Conservation (phyloP, 2,888 invertebrate species). For the Cephus pygmeus region DNA sequence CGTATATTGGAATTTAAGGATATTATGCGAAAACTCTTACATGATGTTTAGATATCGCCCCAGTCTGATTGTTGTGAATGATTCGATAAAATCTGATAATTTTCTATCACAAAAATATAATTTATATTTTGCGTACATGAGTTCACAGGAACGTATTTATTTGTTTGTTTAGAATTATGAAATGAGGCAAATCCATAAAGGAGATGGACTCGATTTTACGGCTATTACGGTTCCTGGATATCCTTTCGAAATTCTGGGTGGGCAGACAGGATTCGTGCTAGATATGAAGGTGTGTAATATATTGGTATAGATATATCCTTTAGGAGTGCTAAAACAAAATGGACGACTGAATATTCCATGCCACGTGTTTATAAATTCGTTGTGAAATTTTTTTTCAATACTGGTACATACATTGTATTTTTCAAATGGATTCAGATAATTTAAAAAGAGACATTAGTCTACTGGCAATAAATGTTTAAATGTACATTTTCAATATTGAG, state of each 20-base stretch:
- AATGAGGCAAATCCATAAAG: neutral
- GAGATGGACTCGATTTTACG: neutral
- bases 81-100: slow-evolving; percentile 40
- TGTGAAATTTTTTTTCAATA: neutral
- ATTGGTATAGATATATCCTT: neutral
- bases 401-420: too few relatives aligned
- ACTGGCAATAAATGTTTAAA: too few relatives aligned
- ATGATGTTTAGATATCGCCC: slow-evolving; percentile 57
- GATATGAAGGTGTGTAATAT: neutral
- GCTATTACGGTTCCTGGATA: neutral
- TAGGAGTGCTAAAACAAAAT: neutral
- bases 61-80: slow-evolving; percentile 59
- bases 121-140: neutral
- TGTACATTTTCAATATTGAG: too few relatives aligned
- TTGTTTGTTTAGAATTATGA: slow-evolving; percentile 2
- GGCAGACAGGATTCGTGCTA: neutral
- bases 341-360: neutral
- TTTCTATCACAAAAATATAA: slow-evolving; percentile 13
- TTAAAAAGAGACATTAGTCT: too few relatives aligned
- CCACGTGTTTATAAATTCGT: neutral
- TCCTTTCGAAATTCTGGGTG: neutral
- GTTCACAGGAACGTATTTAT: neutral
- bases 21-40: slow-evolving; percentile 9
- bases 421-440: too few relatives aligned
- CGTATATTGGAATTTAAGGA: neutral